phyloP scores from a whole-genome alignment of 2,888 invertebrate genomes.

The Macaria notata region DNA sequence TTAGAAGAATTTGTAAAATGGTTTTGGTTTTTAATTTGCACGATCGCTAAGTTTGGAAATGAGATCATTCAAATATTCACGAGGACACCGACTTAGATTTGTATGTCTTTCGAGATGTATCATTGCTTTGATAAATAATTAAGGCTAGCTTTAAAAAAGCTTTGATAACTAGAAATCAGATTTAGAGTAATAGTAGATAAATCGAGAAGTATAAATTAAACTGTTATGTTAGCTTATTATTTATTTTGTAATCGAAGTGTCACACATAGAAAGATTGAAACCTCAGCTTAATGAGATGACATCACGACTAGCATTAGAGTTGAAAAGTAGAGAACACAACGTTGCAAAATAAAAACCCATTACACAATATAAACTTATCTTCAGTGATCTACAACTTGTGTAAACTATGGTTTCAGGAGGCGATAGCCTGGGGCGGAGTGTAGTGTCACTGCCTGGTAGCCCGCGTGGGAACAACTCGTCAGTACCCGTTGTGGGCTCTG shows the following conservation, averaged over 20 bases:
- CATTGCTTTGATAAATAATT: slow-evolving; percentile 43
- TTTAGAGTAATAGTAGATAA: slow-evolving; percentile 21
- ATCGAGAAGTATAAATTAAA: slow-evolving; percentile 2
- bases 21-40: slow-evolving; percentile 27
- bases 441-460: slow-evolving; percentile 73
- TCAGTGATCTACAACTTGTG: too few relatives aligned
- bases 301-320: too few relatives aligned
- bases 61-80: slow-evolving; percentile 46
- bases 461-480: slow-evolving; percentile 71
- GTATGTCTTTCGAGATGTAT: slow-evolving; percentile 34
- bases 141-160: slow-evolving; percentile 44
- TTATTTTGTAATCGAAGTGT: too few relatives aligned
- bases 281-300: too few relatives aligned
- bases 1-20: slow-evolving; percentile 49
- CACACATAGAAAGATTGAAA: too few relatives aligned
- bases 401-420: slow-evolving; percentile 52
- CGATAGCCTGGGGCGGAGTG: slow-evolving; percentile 68
- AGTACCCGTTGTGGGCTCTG: slow-evolving; percentile 94
- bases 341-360: too few relatives aligned
- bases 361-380: too few relatives aligned
- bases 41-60: slow-evolving; percentile 24
- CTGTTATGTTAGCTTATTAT: slow-evolving; percentile 13
- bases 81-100: slow-evolving; percentile 47
- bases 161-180: slow-evolving; percentile 31
- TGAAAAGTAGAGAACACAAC: too few relatives aligned